phyloP scores from a whole-genome alignment of 2,888 invertebrate species.

The Sabatieria punctata region DNA sequence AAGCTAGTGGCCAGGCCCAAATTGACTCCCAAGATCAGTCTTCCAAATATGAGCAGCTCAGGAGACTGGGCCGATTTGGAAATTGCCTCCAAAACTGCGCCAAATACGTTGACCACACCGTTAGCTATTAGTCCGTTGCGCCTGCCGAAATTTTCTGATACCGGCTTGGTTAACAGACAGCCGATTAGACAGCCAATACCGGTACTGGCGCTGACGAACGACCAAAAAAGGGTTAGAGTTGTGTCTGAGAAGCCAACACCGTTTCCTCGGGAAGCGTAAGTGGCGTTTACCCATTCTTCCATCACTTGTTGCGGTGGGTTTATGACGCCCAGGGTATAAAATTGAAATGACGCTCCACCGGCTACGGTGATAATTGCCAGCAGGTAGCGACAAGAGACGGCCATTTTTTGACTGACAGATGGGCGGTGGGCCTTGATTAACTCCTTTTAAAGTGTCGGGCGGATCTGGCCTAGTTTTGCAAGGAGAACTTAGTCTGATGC shows the following conservation, averaged over 20 bases:
- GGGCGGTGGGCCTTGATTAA: too few relatives aligned
- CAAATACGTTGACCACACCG: constrained; percentile 28
- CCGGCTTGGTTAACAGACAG: constrained; percentile 28
- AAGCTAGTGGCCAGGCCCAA: constrained; percentile 35
- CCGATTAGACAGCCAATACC: constrained; percentile 25
- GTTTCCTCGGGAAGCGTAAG: constrained; percentile 17
- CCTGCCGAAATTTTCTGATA: constrained; percentile 34
- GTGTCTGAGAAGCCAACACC: neutral
- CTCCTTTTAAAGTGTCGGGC: too few relatives aligned
- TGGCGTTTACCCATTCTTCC: constrained; percentile 25
- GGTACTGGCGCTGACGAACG: constrained; percentile 32
- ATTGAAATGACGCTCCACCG: constrained; percentile 28
- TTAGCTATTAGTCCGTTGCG: constrained; percentile 25
- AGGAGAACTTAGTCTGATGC: too few relatives aligned
- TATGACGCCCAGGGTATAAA: constrained; percentile 22
- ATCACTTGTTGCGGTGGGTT: constrained; percentile 24
- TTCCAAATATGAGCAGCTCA: constrained; percentile 36
- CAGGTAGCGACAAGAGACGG: too few relatives aligned
- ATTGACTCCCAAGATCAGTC: constrained; percentile 31
- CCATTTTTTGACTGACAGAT: too few relatives aligned
- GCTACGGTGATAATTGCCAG: constrained; percentile 21
- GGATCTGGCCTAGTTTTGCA: too few relatives aligned
- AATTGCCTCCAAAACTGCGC: constrained; percentile 31
- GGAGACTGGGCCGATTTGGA: constrained; percentile 30
- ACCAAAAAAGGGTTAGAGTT: constrained; percentile 27